phyloP scores from a whole-genome alignment of 2,888 invertebrate genomes.

The Limnephilus lunatus region DNA sequence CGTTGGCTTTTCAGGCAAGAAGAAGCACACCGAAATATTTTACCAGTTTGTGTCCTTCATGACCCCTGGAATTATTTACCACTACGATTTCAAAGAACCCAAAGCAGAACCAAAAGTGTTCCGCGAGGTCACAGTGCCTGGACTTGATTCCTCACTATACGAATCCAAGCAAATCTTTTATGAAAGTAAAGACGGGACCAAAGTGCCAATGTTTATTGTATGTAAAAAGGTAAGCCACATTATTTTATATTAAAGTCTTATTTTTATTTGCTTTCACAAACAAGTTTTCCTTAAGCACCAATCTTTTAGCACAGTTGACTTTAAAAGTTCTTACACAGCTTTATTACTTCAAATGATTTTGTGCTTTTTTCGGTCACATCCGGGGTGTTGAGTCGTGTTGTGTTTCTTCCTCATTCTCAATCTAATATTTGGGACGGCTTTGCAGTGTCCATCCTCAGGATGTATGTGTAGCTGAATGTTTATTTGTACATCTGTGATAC shows the following conservation, averaged over 20 bases:
- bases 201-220: slow-evolving; percentile 97
- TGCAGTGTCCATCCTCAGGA: neutral
- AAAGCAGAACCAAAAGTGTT: slow-evolving; percentile 83
- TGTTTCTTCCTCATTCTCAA: neutral
- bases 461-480: neutral
- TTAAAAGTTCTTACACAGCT: neutral
- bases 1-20: slow-evolving; percentile 89
- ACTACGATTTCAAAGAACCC: slow-evolving; percentile 85
- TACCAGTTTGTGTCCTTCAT: slow-evolving; percentile 96
- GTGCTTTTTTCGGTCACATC: neutral
- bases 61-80: slow-evolving; percentile 91
- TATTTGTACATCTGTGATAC: neutral
- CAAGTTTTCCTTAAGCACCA: neutral
- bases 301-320: neutral
- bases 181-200: slow-evolving; percentile 93
- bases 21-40: slow-evolving; percentile 92
- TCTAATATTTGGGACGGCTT: neutral
- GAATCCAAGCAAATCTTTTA: slow-evolving; percentile 95
- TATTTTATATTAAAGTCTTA: neutral
- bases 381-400: neutral
- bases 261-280: neutral
- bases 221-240: slow-evolving; percentile 81
- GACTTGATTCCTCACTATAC: slow-evolving; percentile 87
- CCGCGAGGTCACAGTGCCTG: slow-evolving; percentile 90
- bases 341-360: neutral